Percentiles rank a stretch among this genome's conserved stretches.
Evolutionary conservation across 1,140 invertebrate species (phyloP).

Genomic region (Tetramorium simillimum): DNA sequence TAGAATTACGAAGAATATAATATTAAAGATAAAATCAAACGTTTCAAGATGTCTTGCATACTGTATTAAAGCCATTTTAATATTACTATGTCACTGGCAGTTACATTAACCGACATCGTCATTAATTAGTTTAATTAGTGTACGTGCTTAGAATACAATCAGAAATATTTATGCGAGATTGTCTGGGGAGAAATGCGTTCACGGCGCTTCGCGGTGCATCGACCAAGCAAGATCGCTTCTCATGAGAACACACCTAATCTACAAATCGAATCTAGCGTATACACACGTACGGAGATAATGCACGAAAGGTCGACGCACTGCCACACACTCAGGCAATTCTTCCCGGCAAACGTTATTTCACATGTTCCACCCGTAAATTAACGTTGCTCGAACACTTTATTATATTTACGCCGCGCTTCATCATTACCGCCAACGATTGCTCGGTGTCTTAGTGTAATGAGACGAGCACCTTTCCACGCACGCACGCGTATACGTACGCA

Average conservation of each 20-base stretch:
- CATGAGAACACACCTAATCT: slow-evolving; percentile 12
- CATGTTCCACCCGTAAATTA: slow-evolving; percentile 23
- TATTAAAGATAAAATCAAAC: not conserved
- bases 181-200: not conserved
- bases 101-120: slow-evolving; percentile 11
- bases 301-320: slow-evolving; percentile 35
- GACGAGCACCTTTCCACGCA: slow-evolving; percentile 6
- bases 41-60: not conserved
- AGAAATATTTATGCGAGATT: not conserved
- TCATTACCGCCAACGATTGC: slow-evolving; percentile 34
- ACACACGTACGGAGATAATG: slow-evolving; percentile 8
- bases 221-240: not conserved
- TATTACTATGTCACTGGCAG: not conserved
- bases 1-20: no score
- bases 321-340: slow-evolving; percentile 24
- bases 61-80: not conserved
- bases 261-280: slow-evolving; percentile 19
- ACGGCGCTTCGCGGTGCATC: not conserved
- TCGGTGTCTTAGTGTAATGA: slow-evolving; percentile 14
- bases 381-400: slow-evolving; percentile 13
- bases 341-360: slow-evolving; percentile 21
- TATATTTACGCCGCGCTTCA: slow-evolving; percentile 35
- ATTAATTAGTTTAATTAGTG: slow-evolving; percentile 20
- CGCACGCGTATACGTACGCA: not conserved
- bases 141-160: not conserved